Conservation (phyloP, 1,140 invertebrate genomes). For the Myzus persicae region DNA sequence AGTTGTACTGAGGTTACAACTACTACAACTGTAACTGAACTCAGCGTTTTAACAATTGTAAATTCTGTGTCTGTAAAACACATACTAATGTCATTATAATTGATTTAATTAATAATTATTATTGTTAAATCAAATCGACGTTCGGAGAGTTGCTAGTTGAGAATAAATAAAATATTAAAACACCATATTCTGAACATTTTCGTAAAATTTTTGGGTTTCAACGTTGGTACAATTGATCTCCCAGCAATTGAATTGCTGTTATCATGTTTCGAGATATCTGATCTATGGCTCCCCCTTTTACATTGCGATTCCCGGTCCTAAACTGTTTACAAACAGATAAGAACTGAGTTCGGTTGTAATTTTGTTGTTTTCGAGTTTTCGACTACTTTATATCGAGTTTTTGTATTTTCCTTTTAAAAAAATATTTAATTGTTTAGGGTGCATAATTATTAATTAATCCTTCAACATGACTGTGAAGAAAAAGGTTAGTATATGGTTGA, state of each 20-base stretch:
- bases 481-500: constrained; percentile 35
- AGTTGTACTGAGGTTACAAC: too few relatives aligned
- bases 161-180: neutral
- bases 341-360: neutral
- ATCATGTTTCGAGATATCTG: neutral
- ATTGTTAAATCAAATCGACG: too few relatives aligned
- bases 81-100: too few relatives aligned
- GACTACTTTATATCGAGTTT: neutral
- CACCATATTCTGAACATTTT: neutral
- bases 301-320: neutral
- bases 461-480: constrained; percentile 43
- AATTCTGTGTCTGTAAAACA: too few relatives aligned
- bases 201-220: neutral
- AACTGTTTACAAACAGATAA: constrained; percentile 57
- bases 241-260: neutral
- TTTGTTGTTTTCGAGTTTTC: neutral
- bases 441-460: neutral
- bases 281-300: neutral
- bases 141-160: too few relatives aligned
- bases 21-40: too few relatives aligned
- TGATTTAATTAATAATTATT: too few relatives aligned
- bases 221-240: neutral
- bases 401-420: neutral
- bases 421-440: neutral
- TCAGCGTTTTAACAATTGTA: too few relatives aligned